Conservation (phyloP, 2,797 vertebrate genomes). For the Mastacembelus armatus region DNA sequence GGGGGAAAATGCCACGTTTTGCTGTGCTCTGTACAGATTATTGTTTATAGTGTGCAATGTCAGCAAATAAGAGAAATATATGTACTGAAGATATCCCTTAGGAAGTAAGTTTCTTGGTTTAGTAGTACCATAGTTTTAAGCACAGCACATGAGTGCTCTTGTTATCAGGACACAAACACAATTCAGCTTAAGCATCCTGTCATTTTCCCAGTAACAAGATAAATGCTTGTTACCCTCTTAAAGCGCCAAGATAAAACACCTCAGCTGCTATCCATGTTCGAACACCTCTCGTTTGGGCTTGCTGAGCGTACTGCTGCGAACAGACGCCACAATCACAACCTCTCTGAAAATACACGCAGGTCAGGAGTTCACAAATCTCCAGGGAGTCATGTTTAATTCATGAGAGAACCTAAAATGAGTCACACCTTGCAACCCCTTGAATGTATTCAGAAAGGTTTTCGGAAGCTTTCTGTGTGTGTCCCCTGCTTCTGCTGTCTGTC, state of each 20-base stretch:
- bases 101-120: constrained; percentile 52
- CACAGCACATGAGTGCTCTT: constrained; percentile 68
- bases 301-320: constrained; percentile 48
- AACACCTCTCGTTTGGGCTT: constrained; percentile 72
- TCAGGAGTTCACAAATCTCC: constrained; percentile 59
- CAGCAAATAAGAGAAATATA: constrained; percentile 62
- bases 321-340: constrained; percentile 58
- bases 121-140: constrained; percentile 49
- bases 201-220: constrained; percentile 81
- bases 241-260: constrained; percentile 71
- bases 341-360: constrained; percentile 53
- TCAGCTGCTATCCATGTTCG: constrained; percentile 66
- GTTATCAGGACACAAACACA: constrained; percentile 78
- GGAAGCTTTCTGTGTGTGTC: constrained; percentile 55
- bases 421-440: constrained; percentile 50
- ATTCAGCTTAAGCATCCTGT: constrained; percentile 76
- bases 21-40: constrained; percentile 40
- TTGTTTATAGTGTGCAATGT: constrained; percentile 49
- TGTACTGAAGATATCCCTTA: constrained; percentile 48
- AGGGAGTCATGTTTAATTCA: constrained; percentile 70
- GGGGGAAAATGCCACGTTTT: constrained; percentile 40
- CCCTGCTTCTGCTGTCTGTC: constrained; percentile 55
- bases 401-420: constrained; percentile 65
- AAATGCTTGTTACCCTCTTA: constrained; percentile 82
- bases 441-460: constrained; percentile 60